Evolutionary conservation across 2,888 invertebrate species (phyloP).

Genomic region (Oxycera nigricornis): DNA sequence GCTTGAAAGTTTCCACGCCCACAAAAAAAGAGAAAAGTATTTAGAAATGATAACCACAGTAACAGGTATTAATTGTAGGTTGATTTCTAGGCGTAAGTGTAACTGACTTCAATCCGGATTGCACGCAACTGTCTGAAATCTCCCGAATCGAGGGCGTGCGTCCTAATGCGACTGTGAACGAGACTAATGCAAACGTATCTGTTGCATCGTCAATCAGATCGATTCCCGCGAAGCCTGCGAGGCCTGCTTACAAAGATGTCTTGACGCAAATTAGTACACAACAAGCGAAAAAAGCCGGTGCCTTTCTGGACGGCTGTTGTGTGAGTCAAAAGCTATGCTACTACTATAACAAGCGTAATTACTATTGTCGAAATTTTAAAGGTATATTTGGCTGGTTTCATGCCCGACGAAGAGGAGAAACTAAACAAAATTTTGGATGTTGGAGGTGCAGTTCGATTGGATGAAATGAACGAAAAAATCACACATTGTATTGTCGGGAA

Average conservation of each 20-base stretch:
- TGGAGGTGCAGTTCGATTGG: slow-evolving; percentile 84
- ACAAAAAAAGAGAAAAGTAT: slow-evolving; percentile 61
- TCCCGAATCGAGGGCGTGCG: slow-evolving; percentile 47
- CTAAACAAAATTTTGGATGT: slow-evolving; percentile 74
- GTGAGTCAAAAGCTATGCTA: too few species aligned
- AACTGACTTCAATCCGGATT: slow-evolving; percentile 56
- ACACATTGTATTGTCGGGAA: slow-evolving; percentile 83
- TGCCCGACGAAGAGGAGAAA: slow-evolving; percentile 70
- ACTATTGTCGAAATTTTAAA: slow-evolving; percentile 55
- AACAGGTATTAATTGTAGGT: too few species aligned
- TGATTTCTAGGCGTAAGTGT: slow-evolving; percentile 44
- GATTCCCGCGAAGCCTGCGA: slow-evolving; percentile 49
- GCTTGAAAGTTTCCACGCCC: slow-evolving; percentile 75
- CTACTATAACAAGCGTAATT: too few species aligned
- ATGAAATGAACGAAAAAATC: slow-evolving; percentile 75
- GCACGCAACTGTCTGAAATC: slow-evolving; percentile 57
- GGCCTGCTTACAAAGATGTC: slow-evolving; percentile 49
- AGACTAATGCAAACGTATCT: slow-evolving; percentile 28
- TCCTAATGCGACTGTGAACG: slow-evolving; percentile 43
- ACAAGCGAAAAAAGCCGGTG: slow-evolving; percentile 74
- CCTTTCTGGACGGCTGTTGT: slow-evolving; percentile 89
- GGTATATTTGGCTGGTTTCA: slow-evolving; percentile 76
- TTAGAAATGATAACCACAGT: too few species aligned
- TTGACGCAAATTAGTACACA: slow-evolving; percentile 67
- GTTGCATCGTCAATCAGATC: background rate